Conservation (phyloP, 2,888 invertebrate genomes). For the Liposcelis brunnea region DNA sequence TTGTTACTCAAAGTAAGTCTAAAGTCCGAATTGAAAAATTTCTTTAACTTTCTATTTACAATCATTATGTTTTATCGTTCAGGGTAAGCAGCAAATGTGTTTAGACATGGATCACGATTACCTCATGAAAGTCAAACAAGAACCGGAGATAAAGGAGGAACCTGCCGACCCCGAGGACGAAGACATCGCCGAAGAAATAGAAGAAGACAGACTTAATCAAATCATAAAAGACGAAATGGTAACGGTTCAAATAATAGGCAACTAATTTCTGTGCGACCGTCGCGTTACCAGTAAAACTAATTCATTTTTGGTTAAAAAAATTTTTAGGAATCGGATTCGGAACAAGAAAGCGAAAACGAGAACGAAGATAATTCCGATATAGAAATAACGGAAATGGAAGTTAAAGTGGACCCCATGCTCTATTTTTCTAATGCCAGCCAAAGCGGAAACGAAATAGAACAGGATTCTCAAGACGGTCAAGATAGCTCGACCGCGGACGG, state of each 20-base stretch:
- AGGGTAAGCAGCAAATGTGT: conserved; percentile 8
- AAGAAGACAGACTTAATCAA: conserved; percentile 7
- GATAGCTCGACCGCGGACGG: conserved; percentile 3
- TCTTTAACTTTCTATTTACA: too few relatives aligned
- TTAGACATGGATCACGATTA: conserved; percentile 4
- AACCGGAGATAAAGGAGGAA: conserved; percentile 1
- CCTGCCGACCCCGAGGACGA: conserved; percentile 12
- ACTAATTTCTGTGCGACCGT: too few relatives aligned
- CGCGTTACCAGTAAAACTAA: too few relatives aligned
- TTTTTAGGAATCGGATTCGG: conserved; percentile 10
- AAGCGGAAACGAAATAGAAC: conserved; percentile 28
- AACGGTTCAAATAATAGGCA: not conserved
- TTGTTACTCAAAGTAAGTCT: conserved; percentile 33
- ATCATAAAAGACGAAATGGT: conserved; percentile 7
- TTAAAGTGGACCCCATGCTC: conserved; percentile 51
- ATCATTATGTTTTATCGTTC: too few relatives aligned
- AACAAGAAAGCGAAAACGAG: conserved; percentile 14
- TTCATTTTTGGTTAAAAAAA: too few relatives aligned
- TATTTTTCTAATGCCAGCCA: conserved; percentile 38
- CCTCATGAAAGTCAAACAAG: conserved; percentile 1
- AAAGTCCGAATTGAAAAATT: too few relatives aligned
- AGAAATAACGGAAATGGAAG: conserved; percentile 41
- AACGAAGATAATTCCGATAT: conserved; percentile 20
- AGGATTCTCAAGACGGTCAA: conserved; percentile 20
- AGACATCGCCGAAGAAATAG: conserved; percentile 10